Evolutionary conservation across 2,797 vertebrate genomes (phyloP).

Genomic region (Eremophila alpestris): DNA sequence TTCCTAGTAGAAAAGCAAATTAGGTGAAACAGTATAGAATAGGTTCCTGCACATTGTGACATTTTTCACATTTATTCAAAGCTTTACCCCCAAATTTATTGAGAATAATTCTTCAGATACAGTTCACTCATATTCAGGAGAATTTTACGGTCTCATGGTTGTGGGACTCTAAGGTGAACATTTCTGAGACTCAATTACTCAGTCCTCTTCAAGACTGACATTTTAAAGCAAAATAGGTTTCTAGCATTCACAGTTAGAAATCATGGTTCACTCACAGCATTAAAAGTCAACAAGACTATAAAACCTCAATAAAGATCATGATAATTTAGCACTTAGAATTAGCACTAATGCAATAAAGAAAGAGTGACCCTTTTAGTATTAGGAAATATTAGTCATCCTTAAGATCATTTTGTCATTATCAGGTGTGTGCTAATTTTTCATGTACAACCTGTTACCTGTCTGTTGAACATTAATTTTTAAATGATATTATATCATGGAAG

Average conservation of each 20-base stretch:
- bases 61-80: background rate
- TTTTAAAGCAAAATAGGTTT: background rate
- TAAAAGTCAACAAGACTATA: background rate
- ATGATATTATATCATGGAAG: background rate
- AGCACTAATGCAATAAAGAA: background rate
- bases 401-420: background rate
- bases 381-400: background rate
- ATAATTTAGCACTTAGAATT: background rate
- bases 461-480: background rate
- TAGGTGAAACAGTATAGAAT: background rate
- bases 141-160: background rate
- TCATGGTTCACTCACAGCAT: background rate
- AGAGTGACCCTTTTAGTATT: background rate
- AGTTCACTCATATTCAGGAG: background rate
- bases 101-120: background rate
- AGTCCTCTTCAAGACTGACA: background rate
- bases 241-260: background rate
- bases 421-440: background rate
- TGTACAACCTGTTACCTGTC: background rate
- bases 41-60: background rate
- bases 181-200: background rate
- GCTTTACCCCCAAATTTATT: background rate
- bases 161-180: background rate
- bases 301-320: background rate
- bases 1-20: background rate